Percentiles rank a stretch among this genome's conserved stretches.
Evolutionary conservation across 2,888 invertebrate genomes (phyloP).

Genomic region (Criorhina ranunculi): DNA sequence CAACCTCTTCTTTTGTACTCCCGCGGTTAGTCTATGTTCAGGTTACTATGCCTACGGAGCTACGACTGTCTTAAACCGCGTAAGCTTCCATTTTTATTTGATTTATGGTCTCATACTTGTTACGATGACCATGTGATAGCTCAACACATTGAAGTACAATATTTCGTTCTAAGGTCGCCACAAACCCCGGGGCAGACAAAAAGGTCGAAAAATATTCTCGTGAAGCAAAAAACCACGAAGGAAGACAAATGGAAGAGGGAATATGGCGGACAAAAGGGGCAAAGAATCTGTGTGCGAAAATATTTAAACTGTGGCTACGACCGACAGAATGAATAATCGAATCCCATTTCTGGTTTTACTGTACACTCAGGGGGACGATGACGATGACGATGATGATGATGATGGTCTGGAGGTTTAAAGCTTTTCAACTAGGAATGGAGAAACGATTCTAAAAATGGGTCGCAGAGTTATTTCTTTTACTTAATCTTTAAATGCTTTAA

Average conservation of each 20-base stretch:
- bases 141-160: conserved; percentile 8
- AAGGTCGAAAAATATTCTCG: conserved; percentile 37
- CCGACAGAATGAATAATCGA: conserved; percentile 58
- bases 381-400: conserved; percentile 24
- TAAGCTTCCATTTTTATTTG: conserved; percentile 57
- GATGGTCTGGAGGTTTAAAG: conserved; percentile 12
- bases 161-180: conserved; percentile 48
- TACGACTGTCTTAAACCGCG: conserved; percentile 23
- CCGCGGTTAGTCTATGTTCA: conserved; percentile 5
- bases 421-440: not conserved
- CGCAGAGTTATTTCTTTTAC: conserved; percentile 15
- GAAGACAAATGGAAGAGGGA: conserved; percentile 19
- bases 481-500: not conserved
- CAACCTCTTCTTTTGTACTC: conserved; percentile 21
- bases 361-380: conserved; percentile 15
- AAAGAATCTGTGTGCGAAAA: conserved; percentile 32
- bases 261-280: conserved; percentile 4
- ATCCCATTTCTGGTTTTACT: conserved; percentile 47
- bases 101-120: conserved; percentile 44
- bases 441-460: conserved; percentile 10
- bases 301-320: conserved; percentile 29
- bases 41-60: conserved; percentile 33
- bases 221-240: not conserved
- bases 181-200: not conserved
- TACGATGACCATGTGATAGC: conserved; percentile 4